Conservation (phyloP, 2,113 vertebrate species). For the Petaurus breviceps region DNA sequence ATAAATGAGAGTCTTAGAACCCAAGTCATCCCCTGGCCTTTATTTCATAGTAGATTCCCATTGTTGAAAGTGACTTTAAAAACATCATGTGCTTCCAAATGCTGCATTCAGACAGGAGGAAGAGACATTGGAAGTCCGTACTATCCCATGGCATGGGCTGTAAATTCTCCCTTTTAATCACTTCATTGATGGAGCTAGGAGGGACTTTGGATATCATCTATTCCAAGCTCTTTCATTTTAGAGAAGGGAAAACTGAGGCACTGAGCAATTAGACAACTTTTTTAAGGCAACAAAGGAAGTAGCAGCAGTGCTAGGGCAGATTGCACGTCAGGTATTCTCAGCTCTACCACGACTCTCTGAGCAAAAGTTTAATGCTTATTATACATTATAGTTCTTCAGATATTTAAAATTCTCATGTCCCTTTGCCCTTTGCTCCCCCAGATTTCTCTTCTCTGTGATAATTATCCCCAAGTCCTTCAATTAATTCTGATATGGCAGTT, state of each 20-base stretch:
- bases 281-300: background rate
- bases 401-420: background rate
- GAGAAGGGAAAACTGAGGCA: background rate
- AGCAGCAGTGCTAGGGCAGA: background rate
- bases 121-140: background rate
- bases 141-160: background rate
- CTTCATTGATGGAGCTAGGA: background rate
- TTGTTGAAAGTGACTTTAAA: background rate
- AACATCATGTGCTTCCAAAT: background rate
- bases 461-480: background rate
- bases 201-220: background rate
- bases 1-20: background rate
- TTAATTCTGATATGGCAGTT: background rate
- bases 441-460: background rate
- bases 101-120: background rate
- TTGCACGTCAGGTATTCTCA: background rate
- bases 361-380: background rate
- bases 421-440: background rate
- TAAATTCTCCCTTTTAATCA: background rate
- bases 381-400: background rate
- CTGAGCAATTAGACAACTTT: background rate
- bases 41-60: background rate
- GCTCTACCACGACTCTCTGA: background rate
- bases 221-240: background rate
- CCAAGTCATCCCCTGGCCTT: background rate